Evolutionary conservation across 2,113 vertebrate species (phyloP).

Genomic region (Canis aureus): DNA sequence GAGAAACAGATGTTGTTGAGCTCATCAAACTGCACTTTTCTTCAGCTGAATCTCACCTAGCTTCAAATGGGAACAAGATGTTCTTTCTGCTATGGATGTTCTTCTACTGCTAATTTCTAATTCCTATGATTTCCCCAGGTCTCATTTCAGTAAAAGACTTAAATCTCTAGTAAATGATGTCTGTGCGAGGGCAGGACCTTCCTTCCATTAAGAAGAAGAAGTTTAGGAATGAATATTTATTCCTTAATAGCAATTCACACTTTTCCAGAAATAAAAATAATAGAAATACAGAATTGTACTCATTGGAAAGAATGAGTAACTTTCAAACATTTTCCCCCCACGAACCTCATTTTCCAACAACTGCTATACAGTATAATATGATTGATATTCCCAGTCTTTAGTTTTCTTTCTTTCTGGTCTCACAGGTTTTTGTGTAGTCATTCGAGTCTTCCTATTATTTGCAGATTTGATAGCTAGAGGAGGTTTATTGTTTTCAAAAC

Average conservation of each 20-base stretch:
- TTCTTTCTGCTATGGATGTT: constrained; percentile 73
- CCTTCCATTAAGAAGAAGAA: constrained; percentile 26
- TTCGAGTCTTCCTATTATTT: not conserved
- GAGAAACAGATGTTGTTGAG: constrained; percentile 79
- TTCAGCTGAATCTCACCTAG: constrained; percentile 78
- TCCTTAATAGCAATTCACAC: not conserved
- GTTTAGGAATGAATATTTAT: not conserved
- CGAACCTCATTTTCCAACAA: not conserved
- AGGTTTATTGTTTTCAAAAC: not conserved
- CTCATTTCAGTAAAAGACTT: not conserved
- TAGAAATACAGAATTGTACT: constrained; percentile 9
- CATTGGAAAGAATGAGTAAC: not conserved
- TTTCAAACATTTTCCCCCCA: not conserved
- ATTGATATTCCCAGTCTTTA: not conserved
- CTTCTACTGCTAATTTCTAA: constrained; percentile 62
- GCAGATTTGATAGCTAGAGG: not conserved
- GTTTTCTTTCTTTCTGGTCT: not conserved
- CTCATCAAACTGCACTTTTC: constrained; percentile 76
- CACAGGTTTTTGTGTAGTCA: not conserved
- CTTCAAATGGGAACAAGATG: constrained; percentile 71
- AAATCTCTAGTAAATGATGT: not conserved
- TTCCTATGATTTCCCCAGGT: not conserved
- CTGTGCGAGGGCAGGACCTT: not conserved
- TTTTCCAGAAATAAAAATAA: not conserved
- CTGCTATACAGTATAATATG: not conserved